Evolutionary conservation across 1,140 invertebrate genomes (phyloP).

Genomic region (Varroa destructor): DNA sequence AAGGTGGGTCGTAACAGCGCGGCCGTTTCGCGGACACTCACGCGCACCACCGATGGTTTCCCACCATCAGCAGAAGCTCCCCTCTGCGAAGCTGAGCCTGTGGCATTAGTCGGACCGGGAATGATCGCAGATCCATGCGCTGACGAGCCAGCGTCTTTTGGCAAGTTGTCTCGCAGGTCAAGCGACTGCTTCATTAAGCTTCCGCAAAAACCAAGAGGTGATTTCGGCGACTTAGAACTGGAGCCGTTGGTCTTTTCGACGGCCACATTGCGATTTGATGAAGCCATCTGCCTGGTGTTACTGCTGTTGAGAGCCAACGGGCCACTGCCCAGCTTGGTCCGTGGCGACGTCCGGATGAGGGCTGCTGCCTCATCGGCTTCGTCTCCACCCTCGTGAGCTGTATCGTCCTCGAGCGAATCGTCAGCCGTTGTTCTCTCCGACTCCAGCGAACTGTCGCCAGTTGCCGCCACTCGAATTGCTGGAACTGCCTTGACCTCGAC

Average conservation of each 20-base stretch:
- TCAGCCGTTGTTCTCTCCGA: conserved; percentile 17
- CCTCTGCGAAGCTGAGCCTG: background rate
- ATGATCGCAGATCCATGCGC: background rate
- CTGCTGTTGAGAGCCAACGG: no score
- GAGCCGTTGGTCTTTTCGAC: background rate
- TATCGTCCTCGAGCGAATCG: conserved; percentile 18
- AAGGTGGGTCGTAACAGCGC: conserved; percentile 18
- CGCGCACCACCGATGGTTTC: conserved; percentile 18
- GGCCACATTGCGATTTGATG: background rate
- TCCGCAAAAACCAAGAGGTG: background rate
- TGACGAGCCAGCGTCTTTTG: background rate
- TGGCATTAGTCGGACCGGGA: background rate
- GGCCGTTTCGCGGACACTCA: conserved; percentile 22
- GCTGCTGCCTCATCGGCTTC: conserved; percentile 23
- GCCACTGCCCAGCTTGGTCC: no score
- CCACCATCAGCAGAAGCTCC: no score
- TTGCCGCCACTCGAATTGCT: conserved; percentile 26
- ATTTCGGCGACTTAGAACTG: conserved; percentile 26
- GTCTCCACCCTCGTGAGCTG: conserved; percentile 23
- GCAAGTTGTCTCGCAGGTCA: conserved; percentile 1
- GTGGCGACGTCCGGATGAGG: conserved; percentile 19
- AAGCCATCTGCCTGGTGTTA: no score
- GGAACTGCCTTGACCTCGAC: conserved; percentile 27
- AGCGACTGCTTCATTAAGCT: background rate
- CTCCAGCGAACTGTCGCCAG: conserved; percentile 27